Evolutionary conservation across 2,113 vertebrate species (phyloP).

Genomic region (Rafetus swinhoei): DNA sequence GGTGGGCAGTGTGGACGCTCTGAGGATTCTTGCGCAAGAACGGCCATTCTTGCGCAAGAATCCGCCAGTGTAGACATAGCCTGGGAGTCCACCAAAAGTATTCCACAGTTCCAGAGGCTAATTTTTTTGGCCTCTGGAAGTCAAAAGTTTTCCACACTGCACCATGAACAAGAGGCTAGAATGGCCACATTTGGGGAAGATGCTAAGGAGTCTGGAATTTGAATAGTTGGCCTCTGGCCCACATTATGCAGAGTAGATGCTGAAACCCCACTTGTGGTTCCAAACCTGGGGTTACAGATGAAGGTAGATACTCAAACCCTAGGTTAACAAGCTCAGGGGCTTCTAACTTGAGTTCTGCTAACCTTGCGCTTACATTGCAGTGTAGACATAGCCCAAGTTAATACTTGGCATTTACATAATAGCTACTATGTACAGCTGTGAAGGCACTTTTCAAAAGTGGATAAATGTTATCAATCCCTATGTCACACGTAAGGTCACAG

Average conservation of each 20-base stretch:
- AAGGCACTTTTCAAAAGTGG: not conserved
- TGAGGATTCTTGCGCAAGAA: too few relatives aligned
- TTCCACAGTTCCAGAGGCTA: too few relatives aligned
- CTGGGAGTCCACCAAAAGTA: too few relatives aligned
- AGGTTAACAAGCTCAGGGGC: not conserved
- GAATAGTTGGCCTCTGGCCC: not conserved
- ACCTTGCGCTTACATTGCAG: not conserved
- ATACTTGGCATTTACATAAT: not conserved
- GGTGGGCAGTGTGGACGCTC: too few relatives aligned
- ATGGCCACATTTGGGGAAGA: too few relatives aligned
- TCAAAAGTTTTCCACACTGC: too few relatives aligned
- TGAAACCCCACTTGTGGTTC: not conserved
- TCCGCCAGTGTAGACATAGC: too few relatives aligned
- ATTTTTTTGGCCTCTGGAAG: too few relatives aligned
- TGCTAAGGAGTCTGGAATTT: not conserved
- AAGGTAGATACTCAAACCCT: not conserved
- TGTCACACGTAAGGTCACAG: not conserved
- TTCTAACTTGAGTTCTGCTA: not conserved
- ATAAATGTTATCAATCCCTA: not conserved
- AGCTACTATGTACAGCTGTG: accelerated
- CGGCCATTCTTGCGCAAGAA: too few relatives aligned
- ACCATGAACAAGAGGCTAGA: too few relatives aligned
- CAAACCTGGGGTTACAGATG: not conserved
- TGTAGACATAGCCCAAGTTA: not conserved
- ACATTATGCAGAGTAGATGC: not conserved